Conservation (phyloP, 2,888 invertebrate genomes). For the Dione juno region DNA sequence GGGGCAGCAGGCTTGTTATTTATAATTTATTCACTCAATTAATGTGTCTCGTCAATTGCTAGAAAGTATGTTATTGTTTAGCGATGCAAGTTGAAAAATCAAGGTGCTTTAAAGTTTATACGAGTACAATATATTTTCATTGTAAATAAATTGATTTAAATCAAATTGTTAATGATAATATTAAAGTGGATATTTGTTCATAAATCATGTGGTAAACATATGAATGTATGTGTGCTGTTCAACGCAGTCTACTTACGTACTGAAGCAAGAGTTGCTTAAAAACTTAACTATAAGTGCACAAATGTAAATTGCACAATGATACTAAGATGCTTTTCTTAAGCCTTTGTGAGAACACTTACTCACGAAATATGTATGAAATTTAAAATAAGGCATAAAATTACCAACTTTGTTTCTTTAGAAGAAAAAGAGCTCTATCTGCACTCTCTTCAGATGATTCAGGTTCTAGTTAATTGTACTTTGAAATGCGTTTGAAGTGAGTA, state of each 20-base stretch:
- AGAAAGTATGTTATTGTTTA: constrained; percentile 47
- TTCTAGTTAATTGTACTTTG: constrained; percentile 6
- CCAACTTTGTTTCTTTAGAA: constrained; percentile 12
- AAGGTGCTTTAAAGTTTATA: not conserved
- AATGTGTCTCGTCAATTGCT: constrained; percentile 58
- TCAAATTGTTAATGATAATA: not conserved
- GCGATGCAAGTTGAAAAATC: not conserved
- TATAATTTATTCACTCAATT: constrained; percentile 78
- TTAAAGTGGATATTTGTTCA: not conserved
- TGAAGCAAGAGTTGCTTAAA: constrained; percentile 8
- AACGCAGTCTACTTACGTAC: not conserved
- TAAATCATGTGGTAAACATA: not conserved
- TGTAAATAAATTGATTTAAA: too few relatives aligned
- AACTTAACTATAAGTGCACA: not conserved
- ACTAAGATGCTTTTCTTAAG: constrained; percentile 22
- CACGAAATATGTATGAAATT: constrained; percentile 26
- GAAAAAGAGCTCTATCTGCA: not conserved
- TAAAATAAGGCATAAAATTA: constrained; percentile 28
- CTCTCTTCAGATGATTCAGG: not conserved
- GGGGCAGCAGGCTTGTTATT: constrained; percentile 58
- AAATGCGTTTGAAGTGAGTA: not conserved
- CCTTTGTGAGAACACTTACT: constrained; percentile 20
- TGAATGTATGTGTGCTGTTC: too few relatives aligned
- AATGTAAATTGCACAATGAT: constrained; percentile 21
- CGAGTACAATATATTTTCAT: too few relatives aligned